A percentile compares a stretch with the other conserved stretches of the same genome.
phyloP scores from a whole-genome alignment of 2,113 vertebrate species.

The Vireo altiloquus region DNA sequence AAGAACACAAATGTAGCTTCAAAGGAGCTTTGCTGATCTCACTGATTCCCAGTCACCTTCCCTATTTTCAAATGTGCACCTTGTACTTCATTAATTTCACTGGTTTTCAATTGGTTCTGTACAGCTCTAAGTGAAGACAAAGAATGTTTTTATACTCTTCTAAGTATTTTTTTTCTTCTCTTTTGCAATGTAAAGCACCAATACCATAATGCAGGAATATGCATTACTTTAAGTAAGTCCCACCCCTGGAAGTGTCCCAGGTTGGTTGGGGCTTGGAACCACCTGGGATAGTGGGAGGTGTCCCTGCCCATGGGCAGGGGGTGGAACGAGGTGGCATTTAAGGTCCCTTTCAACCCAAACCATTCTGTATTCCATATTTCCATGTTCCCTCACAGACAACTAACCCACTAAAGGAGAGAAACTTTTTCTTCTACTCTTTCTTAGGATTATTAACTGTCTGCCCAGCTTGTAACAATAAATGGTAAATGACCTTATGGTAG shows the following conservation, averaged over 20 bases:
- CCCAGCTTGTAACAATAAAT: neutral
- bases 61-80: neutral
- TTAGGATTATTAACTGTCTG: neutral
- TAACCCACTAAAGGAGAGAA: neutral
- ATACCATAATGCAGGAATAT: neutral
- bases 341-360: neutral
- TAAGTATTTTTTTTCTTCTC: neutral
- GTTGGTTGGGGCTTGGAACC: rapidly evolving
- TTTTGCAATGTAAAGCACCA: neutral
- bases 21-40: neutral
- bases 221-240: neutral
- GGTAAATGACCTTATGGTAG: neutral
- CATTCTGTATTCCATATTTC: neutral
- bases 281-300: neutral
- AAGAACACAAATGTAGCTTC: neutral
- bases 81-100: neutral
- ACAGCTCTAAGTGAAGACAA: neutral
- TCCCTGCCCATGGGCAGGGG: neutral
- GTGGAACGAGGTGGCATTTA: rapidly evolving
- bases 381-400: neutral
- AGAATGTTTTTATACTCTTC: neutral
- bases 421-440: neutral
- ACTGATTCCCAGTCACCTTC: neutral
- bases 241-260: neutral
- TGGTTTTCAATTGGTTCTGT: neutral